Percentiles rank a stretch among this genome's conserved stretches.
Evolutionary conservation across 2,797 vertebrate genomes (phyloP).

Genomic region (Alectoris magna): DNA sequence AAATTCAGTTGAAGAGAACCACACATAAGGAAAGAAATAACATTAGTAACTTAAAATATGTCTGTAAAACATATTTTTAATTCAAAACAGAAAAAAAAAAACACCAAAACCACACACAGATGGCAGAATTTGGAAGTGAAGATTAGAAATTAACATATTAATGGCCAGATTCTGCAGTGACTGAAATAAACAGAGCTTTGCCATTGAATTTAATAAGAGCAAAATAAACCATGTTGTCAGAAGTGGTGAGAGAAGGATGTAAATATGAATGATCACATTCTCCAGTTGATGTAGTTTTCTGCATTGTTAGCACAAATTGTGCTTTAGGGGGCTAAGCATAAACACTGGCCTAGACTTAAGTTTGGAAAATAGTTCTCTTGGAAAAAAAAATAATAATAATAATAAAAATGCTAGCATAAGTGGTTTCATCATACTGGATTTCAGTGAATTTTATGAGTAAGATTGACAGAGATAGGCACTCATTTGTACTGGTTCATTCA

Average conservation of each 20-base stretch:
- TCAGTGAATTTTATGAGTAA: not conserved
- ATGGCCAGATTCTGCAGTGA: constrained; percentile 7
- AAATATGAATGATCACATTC: not conserved
- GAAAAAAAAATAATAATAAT: not conserved
- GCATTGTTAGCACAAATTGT: not conserved
- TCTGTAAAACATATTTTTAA: constrained; percentile 12
- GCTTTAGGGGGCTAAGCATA: not conserved
- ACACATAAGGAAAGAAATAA: constrained; percentile 38
- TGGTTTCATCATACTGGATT: not conserved
- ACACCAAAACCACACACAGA: not conserved
- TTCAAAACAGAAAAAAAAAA: not conserved
- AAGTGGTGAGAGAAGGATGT: not conserved
- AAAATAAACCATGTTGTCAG: not conserved
- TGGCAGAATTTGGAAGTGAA: constrained; percentile 26
- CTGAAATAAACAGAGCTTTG: constrained; percentile 10
- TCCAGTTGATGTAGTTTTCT: not conserved
- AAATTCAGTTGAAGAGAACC: constrained; percentile 28
- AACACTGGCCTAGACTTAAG: not conserved
- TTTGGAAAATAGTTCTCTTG: not conserved
- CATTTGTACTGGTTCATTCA: not conserved
- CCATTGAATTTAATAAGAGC: constrained; percentile 23
- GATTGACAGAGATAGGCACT: not conserved
- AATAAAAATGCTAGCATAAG: not conserved
- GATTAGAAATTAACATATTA: constrained; percentile 55
- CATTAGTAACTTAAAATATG: constrained; percentile 34